Conservation (phyloP, 2,888 invertebrate genomes). For the Agonopterix alstromeriana region DNA sequence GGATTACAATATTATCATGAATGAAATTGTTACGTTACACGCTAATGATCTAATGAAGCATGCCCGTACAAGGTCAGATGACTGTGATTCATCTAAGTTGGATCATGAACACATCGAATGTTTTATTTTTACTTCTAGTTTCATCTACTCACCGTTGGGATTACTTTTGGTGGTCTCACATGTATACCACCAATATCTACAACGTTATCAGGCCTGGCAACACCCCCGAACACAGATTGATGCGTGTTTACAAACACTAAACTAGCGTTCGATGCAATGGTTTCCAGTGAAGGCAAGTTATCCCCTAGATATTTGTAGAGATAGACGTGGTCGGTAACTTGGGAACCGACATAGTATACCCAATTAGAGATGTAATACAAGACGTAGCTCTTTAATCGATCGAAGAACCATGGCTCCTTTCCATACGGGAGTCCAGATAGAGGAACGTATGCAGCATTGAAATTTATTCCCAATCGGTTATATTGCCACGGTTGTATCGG, state of each 20-base stretch:
- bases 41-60: no score
- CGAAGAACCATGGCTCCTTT: constrained; percentile 63
- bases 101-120: no score
- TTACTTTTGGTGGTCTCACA: constrained; percentile 58
- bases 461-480: constrained; percentile 64
- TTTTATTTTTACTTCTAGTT: background rate
- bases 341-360: constrained; percentile 65
- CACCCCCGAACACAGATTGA: constrained; percentile 77
- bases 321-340: constrained; percentile 60
- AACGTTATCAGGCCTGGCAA: constrained; percentile 76
- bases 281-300: constrained; percentile 70
- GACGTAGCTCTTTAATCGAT: constrained; percentile 55
- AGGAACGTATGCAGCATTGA: constrained; percentile 71
- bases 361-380: constrained; percentile 59
- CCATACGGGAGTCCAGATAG: constrained; percentile 60
- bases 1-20: no score
- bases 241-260: constrained; percentile 81
- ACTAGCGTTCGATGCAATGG: constrained; percentile 75
- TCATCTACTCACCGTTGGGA: constrained; percentile 68
- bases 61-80: no score
- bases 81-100: no score
- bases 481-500: constrained; percentile 74
- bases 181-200: constrained; percentile 82
- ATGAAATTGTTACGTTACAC: no score
- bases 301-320: constrained; percentile 70